These are phyloP conservation scores for Theocolax elegans DNA, from an alignment of 1,140 invertebrate species.

Conservation along the genomic window DNA sequence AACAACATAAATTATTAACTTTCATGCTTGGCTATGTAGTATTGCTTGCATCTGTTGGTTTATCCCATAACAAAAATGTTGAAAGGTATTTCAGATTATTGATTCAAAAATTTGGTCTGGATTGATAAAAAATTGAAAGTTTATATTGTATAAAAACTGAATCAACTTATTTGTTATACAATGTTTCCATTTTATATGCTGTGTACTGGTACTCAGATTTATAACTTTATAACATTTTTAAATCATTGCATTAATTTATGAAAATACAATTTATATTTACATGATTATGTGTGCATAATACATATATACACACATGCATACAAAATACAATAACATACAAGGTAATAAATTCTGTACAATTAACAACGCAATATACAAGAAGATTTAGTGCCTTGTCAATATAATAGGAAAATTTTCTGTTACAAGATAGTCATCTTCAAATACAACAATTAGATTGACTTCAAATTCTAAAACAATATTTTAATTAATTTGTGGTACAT, in stretches of 20 bases:
- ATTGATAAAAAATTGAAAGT: constrained; percentile 41
- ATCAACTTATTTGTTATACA: constrained; percentile 36
- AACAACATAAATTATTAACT: constrained; percentile 64
- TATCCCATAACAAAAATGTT: constrained; percentile 64
- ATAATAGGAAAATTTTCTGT: constrained; percentile 96
- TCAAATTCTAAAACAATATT: constrained; percentile 88
- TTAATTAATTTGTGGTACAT: too few species aligned
- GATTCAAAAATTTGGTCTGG: constrained; percentile 61
- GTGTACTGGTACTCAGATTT: constrained; percentile 12
- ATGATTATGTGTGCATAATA: too few species aligned
- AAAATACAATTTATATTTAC: constrained; percentile 27
- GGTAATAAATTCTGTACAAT: constrained; percentile 26
- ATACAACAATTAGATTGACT: constrained; percentile 92
- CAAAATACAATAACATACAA: constrained; percentile 33
- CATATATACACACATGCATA: too few species aligned
- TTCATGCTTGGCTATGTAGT: constrained; percentile 65
- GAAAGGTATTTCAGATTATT: constrained; percentile 64
- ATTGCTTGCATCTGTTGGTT: constrained; percentile 63
- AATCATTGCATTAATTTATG: constrained; percentile 34
- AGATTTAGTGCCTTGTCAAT: constrained; percentile 71
- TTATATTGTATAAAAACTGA: constrained; percentile 32
- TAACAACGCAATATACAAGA: constrained; percentile 34
- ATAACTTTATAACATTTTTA: constrained; percentile 28
- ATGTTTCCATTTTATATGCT: constrained; percentile 37
- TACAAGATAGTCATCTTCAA: constrained; percentile 92